Conservation (phyloP, 2,797 vertebrate species). For the Eremophila alpestris region DNA sequence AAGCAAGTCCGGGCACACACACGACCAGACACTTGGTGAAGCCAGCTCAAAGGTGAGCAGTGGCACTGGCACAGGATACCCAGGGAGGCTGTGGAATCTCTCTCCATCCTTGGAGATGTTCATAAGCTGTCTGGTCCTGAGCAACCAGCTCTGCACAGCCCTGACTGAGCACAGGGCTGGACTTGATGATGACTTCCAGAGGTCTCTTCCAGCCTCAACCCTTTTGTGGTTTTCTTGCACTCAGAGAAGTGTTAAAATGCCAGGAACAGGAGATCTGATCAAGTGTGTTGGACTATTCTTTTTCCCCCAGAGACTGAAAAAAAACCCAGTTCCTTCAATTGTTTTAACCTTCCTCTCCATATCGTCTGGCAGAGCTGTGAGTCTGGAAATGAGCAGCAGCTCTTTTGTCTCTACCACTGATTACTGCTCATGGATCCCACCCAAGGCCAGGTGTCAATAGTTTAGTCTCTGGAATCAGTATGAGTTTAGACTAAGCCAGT, state of each 20-base stretch:
- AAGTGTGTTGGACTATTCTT: background rate
- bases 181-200: background rate
- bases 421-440: background rate
- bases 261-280: background rate
- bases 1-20: background rate
- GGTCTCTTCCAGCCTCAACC: background rate
- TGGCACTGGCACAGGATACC: background rate
- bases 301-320: background rate
- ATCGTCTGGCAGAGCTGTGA: background rate
- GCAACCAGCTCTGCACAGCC: background rate
- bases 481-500: background rate
- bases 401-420: background rate
- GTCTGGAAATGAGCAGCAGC: background rate
- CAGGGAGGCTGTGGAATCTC: background rate
- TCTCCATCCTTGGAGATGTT: background rate
- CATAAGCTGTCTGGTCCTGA: background rate
- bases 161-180: background rate
- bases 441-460: background rate
- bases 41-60: background rate
- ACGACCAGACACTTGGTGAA: background rate
- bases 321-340: slow-evolving; percentile 6
- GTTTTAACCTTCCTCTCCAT: background rate
- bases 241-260: background rate
- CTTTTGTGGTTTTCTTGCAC: background rate
- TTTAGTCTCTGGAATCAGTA: background rate